Percentiles rank a stretch among this genome's conserved stretches.
Evolutionary conservation across 1,140 invertebrate genomes (phyloP).

Genomic region (Leptinotarsa undecemlineata): DNA sequence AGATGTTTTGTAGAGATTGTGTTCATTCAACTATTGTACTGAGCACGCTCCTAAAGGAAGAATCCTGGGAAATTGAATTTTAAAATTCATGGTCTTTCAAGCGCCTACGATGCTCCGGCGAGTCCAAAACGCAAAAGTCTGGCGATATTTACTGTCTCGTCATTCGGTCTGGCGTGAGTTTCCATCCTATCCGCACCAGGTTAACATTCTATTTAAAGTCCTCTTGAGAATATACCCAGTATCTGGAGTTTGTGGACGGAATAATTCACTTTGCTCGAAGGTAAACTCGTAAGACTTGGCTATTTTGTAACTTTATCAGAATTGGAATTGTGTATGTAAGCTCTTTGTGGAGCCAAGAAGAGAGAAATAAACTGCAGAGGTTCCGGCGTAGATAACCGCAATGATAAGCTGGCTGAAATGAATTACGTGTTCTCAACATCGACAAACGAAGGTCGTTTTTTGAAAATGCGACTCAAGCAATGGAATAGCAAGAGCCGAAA

Average conservation of each 20-base stretch:
- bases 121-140: neutral
- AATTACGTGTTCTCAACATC: neutral
- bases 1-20: too few relatives aligned
- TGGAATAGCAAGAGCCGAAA: too few relatives aligned
- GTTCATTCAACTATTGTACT: too few relatives aligned
- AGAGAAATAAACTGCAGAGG: neutral
- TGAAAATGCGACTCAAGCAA: too few relatives aligned
- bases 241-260: conserved; percentile 2
- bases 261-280: conserved; percentile 5
- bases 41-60: too few relatives aligned
- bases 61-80: neutral
- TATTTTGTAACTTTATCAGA: conserved; percentile 6
- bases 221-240: conserved; percentile 1
- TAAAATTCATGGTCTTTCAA: conserved; percentile 2
- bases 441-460: too few relatives aligned
- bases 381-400: neutral
- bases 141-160: neutral
- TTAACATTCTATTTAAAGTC: conserved; percentile 1
- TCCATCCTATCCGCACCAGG: neutral
- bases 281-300: neutral
- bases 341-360: neutral
- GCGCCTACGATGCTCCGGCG: neutral
- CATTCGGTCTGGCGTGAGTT: neutral
- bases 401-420: neutral
- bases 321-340: neutral